Base-by-base conservation (phyloP, 2,888 invertebrate genomes). In the Cheilosia soror region DNA sequence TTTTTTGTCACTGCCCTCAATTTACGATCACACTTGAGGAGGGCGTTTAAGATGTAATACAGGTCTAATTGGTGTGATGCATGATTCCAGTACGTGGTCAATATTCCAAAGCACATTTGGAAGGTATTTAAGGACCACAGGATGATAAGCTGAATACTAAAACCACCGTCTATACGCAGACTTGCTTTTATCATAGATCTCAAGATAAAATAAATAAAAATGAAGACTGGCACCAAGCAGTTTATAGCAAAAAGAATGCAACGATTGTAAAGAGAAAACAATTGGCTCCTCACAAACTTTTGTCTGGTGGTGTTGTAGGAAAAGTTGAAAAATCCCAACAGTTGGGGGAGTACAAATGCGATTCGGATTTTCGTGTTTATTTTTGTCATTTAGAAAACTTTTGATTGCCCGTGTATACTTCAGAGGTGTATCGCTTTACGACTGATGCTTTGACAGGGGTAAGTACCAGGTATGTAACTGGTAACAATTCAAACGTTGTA, bases 1-100 rank as follows among this genome's bases (percentile, higher is more conserved):
- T 20, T 9, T 7, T 29, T 44, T 20, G 15, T 7, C 2, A 49
- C 47, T 4, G 15, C 5, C 27, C 5, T 5, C 47, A 63, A 4
- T 7, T 20, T 15, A 7, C 31, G 29, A 29, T 49, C 47, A 27
- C 47, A 63, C 13, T 5, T 3, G 7, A 47, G 5, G 5, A 63
- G 31, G 1, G 27, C 6, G n/a, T 63, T 63, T 15, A 63, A 11
- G n/a, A 63, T 44, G 15, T 29, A 11, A 7, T 11, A 15, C 27
- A 44, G 62, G 0, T 29, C 13, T 0, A 20, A 15, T 33, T 47
- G 47, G 1, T 47, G 47, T 20, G 11, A 4, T 9, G 31, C n/a
- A 11, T 63, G 47, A 31, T 63, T 47, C 29, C 29, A 44, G 33
- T 63, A 47, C 11, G 63, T 63, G 4, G 44, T 5, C 2, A 33